phyloP scores from a whole-genome alignment of 2,113 vertebrate genomes.

The Pandion haliaetus region DNA sequence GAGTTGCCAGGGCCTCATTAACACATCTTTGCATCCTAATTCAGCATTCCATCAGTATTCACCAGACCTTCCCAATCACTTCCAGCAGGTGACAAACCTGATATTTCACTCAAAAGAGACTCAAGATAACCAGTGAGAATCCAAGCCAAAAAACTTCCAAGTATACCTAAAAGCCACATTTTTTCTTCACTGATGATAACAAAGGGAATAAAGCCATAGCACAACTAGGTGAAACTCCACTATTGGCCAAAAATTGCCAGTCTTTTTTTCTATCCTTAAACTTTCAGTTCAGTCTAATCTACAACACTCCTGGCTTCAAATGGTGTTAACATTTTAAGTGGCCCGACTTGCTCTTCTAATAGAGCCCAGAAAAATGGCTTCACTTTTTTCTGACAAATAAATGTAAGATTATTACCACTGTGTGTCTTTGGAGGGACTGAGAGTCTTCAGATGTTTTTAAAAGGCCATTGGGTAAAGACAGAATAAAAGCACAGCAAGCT shows the following conservation, averaged over 20 bases:
- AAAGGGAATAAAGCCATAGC: neutral
- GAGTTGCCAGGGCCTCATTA: neutral
- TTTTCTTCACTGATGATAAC: neutral
- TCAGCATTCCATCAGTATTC: neutral
- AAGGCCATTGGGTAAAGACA: conserved; percentile 17
- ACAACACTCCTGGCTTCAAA: neutral
- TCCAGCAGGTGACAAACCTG: neutral
- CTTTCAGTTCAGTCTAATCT: neutral
- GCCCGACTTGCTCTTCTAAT: neutral
- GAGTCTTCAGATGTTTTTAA: conserved; percentile 44
- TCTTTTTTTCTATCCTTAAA: neutral
- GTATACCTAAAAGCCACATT: neutral
- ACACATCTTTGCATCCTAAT: neutral
- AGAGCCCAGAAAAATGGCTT: conserved; percentile 1
- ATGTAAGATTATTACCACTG: conserved; percentile 1
- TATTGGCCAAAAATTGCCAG: neutral
- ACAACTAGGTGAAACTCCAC: neutral
- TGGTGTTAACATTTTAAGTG: neutral
- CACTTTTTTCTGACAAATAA: conserved; percentile 5
- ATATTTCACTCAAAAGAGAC: neutral
- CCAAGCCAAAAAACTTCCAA: neutral
- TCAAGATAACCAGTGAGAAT: neutral
- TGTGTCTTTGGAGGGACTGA: neutral
- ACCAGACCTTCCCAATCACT: neutral
- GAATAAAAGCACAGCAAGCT: conserved; percentile 42